Evolutionary conservation across 2,797 vertebrate species (phyloP).

Genomic region (Chaenodraco wilsoni): DNA sequence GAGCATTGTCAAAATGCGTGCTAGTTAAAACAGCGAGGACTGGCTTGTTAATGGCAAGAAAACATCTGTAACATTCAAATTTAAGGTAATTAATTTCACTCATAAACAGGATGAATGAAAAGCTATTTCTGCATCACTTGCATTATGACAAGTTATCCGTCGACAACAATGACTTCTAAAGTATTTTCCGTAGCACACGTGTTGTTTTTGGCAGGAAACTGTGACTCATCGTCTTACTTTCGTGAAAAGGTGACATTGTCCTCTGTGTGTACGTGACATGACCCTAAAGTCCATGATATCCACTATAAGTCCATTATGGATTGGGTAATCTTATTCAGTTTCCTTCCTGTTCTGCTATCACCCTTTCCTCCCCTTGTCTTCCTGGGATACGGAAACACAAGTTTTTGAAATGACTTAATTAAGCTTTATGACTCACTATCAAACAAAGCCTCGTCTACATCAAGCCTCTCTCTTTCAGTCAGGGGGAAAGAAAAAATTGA

Average conservation of each 20-base stretch:
- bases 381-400: slow-evolving; percentile 15
- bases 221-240: slow-evolving; percentile 16
- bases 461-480: slow-evolving; percentile 44
- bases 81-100: not conserved
- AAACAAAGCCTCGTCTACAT: slow-evolving; percentile 49
- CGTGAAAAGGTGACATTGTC: slow-evolving; percentile 38
- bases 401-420: slow-evolving; percentile 39
- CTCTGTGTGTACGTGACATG: slow-evolving; percentile 9
- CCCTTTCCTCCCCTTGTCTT: slow-evolving; percentile 19
- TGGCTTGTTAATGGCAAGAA: slow-evolving; percentile 13
- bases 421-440: slow-evolving; percentile 36
- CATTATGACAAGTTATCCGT: not conserved
- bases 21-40: slow-evolving; percentile 13
- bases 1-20: slow-evolving; percentile 13
- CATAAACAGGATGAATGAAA: not conserved
- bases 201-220: not conserved
- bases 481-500: slow-evolving; percentile 12
- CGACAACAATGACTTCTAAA: not conserved
- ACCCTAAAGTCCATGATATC: slow-evolving; percentile 18
- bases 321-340: slow-evolving; percentile 17
- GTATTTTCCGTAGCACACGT: not conserved
- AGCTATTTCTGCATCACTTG: slow-evolving; percentile 1
- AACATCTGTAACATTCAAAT: slow-evolving; percentile 5
- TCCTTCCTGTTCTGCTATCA: slow-evolving; percentile 9
- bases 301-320: slow-evolving; percentile 24